Base-by-base conservation (phyloP, 2,888 invertebrate genomes). In the Carabus problematicus region DNA sequence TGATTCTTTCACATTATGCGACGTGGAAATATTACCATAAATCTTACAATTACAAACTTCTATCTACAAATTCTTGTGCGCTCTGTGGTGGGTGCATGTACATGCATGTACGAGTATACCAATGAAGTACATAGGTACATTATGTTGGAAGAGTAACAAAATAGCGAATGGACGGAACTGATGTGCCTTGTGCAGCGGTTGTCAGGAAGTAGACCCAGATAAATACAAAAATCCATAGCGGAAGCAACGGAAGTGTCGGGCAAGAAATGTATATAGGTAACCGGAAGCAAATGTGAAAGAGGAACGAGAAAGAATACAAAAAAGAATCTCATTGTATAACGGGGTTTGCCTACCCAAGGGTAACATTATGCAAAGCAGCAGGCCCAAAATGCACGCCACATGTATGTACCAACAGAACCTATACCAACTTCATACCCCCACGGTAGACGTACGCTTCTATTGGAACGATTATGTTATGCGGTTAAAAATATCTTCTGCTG, bases 291-390 rank as follows among this genome's bases (percentile, higher is more conserved):
- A 54, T 41, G 12, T 12, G 42, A 63, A 29, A 63, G 47, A 64
- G 43, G 47, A 47, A 74, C 71, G 73, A 70, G 73, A 71, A 75
- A 77, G 76, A 77, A 76, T 74, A 75, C 75, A 75, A 75, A 77
- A 66, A 78, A 79, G 77, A 77, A 77, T 76, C 76, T 75, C 77
- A 77, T 77, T 77, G 78, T 76, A 71, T 76, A 75, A 75, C 75
- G 73, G 73, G 74, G 75, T 47, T 64, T 75, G 75, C 74, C 77
- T 75, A 76, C 79, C 78, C 79, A 74, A 72, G 79, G 77, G 79
- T 75, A 77, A 78, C 78, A 78, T 79, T 79, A 79, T 79, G 79
- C 76, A 79, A 79, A 79, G 73, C 73, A 72, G 71, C 41, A 16
- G 6, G 6, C 41, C 61, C 60, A 41, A 67, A 56, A 70, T 70